Evolutionary conservation across 2,797 vertebrate genomes (phyloP).

Genomic region (Melopsittacus undulatus): DNA sequence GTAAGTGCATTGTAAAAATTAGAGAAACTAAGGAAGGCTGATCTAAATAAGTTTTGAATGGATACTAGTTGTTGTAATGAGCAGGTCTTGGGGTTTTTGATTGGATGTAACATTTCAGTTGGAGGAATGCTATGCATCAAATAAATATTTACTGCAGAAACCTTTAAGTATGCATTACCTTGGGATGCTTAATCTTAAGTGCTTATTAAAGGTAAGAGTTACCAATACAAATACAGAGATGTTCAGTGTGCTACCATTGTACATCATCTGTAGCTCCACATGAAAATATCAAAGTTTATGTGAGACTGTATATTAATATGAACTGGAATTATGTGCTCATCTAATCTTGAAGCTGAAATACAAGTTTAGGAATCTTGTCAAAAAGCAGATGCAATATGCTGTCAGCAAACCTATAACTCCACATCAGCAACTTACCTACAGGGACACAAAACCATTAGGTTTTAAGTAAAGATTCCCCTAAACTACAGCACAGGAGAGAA

Average conservation of each 20-base stretch:
- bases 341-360: background rate
- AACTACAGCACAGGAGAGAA: background rate
- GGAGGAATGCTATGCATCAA: background rate
- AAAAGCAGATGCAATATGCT: background rate
- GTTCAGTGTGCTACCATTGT: background rate
- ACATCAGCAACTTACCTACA: background rate
- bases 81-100: background rate
- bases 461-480: background rate
- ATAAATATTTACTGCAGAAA: background rate
- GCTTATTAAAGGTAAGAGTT: too few relatives aligned
- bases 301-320: background rate
- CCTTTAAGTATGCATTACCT: background rate
- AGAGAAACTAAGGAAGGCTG: background rate
- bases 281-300: background rate
- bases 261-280: background rate
- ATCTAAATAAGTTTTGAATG: background rate
- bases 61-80: background rate
- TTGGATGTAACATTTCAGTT: background rate
- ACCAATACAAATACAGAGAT: background rate
- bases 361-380: background rate
- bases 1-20: background rate
- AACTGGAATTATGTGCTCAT: background rate
- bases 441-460: background rate
- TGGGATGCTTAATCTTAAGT: background rate
- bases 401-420: background rate